Evolutionary conservation across 2,888 invertebrate species (phyloP), one percentile per base, ranked within the genome.

Genomic region (Punctoribates punctum): DNA sequence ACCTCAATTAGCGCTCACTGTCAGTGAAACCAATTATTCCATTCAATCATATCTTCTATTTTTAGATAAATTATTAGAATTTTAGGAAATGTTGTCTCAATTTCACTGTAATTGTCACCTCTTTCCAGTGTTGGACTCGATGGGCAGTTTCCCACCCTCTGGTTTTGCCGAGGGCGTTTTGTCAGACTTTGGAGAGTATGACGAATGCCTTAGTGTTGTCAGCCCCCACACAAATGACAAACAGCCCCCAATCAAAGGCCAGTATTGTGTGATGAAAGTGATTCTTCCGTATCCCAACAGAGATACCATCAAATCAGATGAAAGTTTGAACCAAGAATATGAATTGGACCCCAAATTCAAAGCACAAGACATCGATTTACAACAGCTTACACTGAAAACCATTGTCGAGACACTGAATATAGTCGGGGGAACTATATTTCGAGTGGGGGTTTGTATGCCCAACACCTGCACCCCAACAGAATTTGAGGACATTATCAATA

Each of bases 101-200:
- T 48, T 48, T 48, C 13, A 17, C 48, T 6, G 13, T 3, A 48
- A 48, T 17, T 57, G 11, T 57, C 23, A 11, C 8, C 1, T 29
- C 15, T n/a, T 34, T 67, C 5, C 34, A 70, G 70, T 42, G 20
- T 15, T 70, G 9, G 70, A 70, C 23, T 29, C 70, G 13, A 70
- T 70, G 20, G 70, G 42, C 38, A 38, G 46, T 11, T 23, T 42
- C 25, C 70, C 23, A 2, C 46, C 70, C 13, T 42, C 70, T 9
- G 70, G 70, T 0, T 70, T 70, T 23, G 46, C 46, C 11, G 70
- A 70, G 20, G 70, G 70, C 42, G 46, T 70, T 23, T 20, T 46
- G 9, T 17, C 70, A n/a, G 46, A 70, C 23, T 70, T 70, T 23
- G 70, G 70, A 9, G 70, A 70, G 15, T 70, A 46, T 25, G 70